These are phyloP conservation scores for Anorthoa munda DNA, from an alignment of 2,888 invertebrate genomes.

Conservation along the genomic window DNA sequence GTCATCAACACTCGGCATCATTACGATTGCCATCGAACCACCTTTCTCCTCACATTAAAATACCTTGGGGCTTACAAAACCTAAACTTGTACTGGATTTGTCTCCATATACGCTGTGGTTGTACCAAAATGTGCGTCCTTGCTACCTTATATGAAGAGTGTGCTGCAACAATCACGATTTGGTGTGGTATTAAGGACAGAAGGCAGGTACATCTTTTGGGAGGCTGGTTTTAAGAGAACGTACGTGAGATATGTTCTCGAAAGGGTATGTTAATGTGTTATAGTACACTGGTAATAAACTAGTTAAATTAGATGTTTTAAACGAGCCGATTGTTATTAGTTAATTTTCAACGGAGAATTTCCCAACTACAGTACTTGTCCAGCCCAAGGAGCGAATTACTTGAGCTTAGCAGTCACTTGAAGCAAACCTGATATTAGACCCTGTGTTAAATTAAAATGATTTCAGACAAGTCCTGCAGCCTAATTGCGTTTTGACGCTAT, in stretches of 20 bases:
- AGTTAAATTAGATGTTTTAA: too few species aligned
- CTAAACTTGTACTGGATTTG: slow-evolving; percentile 58
- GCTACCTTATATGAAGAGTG: slow-evolving; percentile 50
- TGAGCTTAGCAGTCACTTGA: too few species aligned
- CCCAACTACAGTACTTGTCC: too few species aligned
- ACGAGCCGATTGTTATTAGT: too few species aligned
- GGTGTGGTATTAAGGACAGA: slow-evolving; percentile 42
- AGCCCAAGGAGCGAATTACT: too few species aligned
- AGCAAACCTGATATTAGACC: too few species aligned
- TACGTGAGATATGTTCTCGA: background rate
- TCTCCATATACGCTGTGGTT: slow-evolving; percentile 55
- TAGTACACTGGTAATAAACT: background rate
- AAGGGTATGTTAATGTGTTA: background rate
- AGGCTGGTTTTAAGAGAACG: slow-evolving; percentile 25
- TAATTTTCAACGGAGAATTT: too few species aligned
- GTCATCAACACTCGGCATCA: slow-evolving; percentile 42
- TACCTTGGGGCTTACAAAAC: slow-evolving; percentile 60
- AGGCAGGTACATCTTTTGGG: slow-evolving; percentile 42
- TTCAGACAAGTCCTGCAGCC: too few species aligned
- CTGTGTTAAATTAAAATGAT: too few species aligned
- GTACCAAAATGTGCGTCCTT: slow-evolving; percentile 60
- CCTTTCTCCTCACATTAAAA: slow-evolving; percentile 61
- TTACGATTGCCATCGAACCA: slow-evolving; percentile 59
- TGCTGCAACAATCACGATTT: slow-evolving; percentile 52
- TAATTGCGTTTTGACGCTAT: too few species aligned